Conservation (phyloP, 2,888 invertebrate species). For the Acleris laterana region DNA sequence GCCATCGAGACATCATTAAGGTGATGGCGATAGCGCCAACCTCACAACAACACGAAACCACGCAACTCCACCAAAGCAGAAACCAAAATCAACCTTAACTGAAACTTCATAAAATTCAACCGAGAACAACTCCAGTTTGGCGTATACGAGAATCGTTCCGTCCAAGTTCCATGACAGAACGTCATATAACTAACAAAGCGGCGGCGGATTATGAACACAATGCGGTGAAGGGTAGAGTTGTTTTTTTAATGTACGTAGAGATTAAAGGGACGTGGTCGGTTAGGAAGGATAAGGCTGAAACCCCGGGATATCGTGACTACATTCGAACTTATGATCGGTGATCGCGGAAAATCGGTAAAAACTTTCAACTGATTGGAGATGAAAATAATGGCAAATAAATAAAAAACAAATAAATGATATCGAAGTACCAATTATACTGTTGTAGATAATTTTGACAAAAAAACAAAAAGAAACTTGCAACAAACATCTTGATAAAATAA, state of each 20-base stretch:
- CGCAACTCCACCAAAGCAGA: conserved; percentile 47
- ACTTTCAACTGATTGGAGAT: conserved; percentile 38
- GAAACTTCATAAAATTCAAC: conserved; percentile 45
- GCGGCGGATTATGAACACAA: conserved; percentile 66
- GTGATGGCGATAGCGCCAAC: conserved; percentile 84
- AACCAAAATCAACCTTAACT: conserved; percentile 56
- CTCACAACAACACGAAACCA: conserved; percentile 56
- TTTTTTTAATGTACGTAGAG: conserved; percentile 53
- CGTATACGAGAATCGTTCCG: conserved; percentile 58
- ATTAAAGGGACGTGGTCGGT: conserved; percentile 62
- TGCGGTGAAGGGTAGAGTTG: conserved; percentile 58
- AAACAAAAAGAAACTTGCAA: no score
- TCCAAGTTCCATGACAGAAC: conserved; percentile 64
- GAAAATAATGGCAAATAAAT: neutral
- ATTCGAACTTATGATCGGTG: conserved; percentile 77
- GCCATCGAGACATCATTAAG: conserved; percentile 85
- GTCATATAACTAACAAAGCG: conserved; percentile 71
- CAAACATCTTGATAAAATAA: no score
- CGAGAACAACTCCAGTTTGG: conserved; percentile 44
- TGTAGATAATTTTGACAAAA: no score
- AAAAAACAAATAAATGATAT: neutral
- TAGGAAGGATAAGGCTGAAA: conserved; percentile 74
- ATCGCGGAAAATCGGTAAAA: conserved; percentile 73
- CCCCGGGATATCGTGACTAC: conserved; percentile 74
- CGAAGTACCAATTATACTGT: no score